Conservation (phyloP, 2,113 vertebrate genomes). For the Hipposideros armiger region DNA sequence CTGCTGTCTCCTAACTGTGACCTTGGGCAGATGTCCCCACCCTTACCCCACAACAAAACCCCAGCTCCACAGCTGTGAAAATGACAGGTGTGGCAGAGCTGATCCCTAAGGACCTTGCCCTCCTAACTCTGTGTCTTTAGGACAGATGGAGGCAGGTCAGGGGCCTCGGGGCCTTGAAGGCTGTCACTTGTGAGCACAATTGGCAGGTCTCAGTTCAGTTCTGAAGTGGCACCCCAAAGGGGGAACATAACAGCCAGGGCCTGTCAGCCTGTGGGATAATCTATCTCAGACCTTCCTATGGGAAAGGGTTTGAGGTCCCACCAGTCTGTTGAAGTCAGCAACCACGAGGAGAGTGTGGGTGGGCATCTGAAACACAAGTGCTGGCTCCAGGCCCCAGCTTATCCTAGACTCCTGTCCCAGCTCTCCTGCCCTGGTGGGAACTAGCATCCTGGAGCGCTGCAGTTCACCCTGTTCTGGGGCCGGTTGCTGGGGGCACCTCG, state of each 20-base stretch:
- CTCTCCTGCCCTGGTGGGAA: neutral
- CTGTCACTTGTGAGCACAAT: neutral
- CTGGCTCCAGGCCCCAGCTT: constrained; percentile 66
- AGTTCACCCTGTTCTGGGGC: neutral
- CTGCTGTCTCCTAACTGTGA: neutral
- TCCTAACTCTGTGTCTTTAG: neutral
- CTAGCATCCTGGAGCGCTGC: too few species aligned
- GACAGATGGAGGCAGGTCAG: neutral
- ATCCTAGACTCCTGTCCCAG: neutral
- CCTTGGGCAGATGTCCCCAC: neutral
- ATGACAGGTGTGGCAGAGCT: neutral
- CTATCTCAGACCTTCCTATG: neutral
- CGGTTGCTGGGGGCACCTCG: too few species aligned
- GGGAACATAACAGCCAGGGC: neutral
- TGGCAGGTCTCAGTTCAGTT: neutral
- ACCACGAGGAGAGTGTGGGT: accelerated
- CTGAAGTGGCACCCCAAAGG: neutral
- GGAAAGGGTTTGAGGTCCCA: neutral
- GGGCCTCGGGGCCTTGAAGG: accelerated
- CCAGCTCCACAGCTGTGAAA: neutral
- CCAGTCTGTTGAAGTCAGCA: neutral
- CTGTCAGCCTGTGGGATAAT: neutral
- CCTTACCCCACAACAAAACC: neutral
- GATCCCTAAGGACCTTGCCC: neutral
- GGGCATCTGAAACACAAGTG: constrained; percentile 54